Conservation (phyloP, 2,113 vertebrate genomes). For the Dolichallabes microphthalmus region DNA sequence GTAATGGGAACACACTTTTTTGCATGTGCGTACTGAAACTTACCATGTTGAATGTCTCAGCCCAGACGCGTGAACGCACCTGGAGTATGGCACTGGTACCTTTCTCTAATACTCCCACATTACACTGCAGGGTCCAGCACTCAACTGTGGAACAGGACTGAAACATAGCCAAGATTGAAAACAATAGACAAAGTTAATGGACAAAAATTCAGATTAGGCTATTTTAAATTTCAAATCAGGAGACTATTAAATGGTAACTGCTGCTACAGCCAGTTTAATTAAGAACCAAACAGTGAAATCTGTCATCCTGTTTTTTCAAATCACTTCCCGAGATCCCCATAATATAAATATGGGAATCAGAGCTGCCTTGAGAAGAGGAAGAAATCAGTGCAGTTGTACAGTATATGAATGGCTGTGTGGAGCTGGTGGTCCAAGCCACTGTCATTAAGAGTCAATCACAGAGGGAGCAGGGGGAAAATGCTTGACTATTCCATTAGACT, state of each 20-base stretch:
- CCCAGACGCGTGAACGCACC: slow-evolving; percentile 83
- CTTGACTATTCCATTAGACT: not conserved
- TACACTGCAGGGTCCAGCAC: slow-evolving; percentile 81
- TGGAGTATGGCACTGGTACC: slow-evolving; percentile 79
- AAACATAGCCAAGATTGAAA: not conserved
- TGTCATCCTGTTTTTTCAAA: slow-evolving; percentile 34
- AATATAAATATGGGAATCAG: slow-evolving; percentile 23
- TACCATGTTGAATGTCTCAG: slow-evolving; percentile 83
- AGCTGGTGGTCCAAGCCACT: not conserved
- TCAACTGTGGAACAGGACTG: slow-evolving; percentile 81
- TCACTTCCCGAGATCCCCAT: slow-evolving; percentile 57
- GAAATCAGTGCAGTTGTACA: not conserved
- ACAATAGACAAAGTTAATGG: not conserved
- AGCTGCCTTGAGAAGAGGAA: not conserved
- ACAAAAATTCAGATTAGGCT: slow-evolving; percentile 39
- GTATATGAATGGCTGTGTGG: not conserved
- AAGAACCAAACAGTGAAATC: slow-evolving; percentile 59
- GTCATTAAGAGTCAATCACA: not conserved
- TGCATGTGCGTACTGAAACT: slow-evolving; percentile 40
- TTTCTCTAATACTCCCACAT: slow-evolving; percentile 77
- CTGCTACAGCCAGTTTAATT: slow-evolving; percentile 60
- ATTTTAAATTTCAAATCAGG: slow-evolving; percentile 72
- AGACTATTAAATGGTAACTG: slow-evolving; percentile 66
- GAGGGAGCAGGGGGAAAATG: slow-evolving; percentile 7
- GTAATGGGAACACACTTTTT: not conserved